Evolutionary conservation across 1,140 invertebrate species (phyloP).

Genomic region (Musca vetustissima): DNA sequence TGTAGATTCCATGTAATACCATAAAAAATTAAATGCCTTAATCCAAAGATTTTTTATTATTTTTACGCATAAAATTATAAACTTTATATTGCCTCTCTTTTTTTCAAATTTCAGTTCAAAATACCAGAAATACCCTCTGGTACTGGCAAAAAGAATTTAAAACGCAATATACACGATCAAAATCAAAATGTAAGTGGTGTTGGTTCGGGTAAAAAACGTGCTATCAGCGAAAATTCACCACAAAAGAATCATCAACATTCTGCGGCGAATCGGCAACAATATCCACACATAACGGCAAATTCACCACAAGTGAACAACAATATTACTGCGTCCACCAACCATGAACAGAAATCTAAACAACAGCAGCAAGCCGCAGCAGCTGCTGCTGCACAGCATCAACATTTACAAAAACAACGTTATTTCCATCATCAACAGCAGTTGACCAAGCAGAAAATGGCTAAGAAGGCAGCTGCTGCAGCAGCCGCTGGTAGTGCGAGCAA

Average conservation of each 20-base stretch:
- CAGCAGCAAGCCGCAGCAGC: conserved; percentile 25
- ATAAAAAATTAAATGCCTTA: too few relatives aligned
- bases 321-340: conserved; percentile 12
- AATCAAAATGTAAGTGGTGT: conserved; percentile 2
- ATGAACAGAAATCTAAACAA: conserved; percentile 45
- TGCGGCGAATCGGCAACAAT: background rate
- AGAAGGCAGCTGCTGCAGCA: background rate
- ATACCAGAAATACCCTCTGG: conserved; percentile 44
- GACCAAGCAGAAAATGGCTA: conserved; percentile 23
- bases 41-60: too few relatives aligned
- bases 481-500: background rate
- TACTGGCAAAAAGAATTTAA: conserved; percentile 41
- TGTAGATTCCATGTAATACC: too few relatives aligned
- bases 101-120: conserved; percentile 38
- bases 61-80: too few relatives aligned
- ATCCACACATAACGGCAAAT: conserved; percentile 27
- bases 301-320: background rate
- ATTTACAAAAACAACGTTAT: conserved; percentile 12
- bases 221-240: conserved; percentile 9
- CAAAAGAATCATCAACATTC: background rate
- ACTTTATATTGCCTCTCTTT: background rate
- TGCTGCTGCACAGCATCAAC: conserved; percentile 14
- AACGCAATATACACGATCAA: conserved; percentile 42
- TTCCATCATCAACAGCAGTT: conserved; percentile 22
- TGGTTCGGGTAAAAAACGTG: conserved; percentile 19